Conservation (phyloP, 2,888 invertebrate species). For the Spisula solida region DNA sequence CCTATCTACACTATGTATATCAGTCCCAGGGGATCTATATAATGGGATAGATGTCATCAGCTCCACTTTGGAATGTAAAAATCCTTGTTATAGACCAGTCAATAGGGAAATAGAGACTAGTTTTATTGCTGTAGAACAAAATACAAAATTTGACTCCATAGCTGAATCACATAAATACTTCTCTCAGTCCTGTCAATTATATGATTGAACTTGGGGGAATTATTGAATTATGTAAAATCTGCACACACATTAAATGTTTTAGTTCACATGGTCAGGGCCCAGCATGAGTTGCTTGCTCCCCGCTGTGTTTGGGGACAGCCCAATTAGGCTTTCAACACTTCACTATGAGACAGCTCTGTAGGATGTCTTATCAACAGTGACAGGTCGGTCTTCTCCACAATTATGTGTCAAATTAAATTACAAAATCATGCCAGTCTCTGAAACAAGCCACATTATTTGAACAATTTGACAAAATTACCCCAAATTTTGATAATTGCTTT, state of each 20-base stretch:
- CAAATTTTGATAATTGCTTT: constrained; percentile 51
- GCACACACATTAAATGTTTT: background rate
- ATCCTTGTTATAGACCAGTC: background rate
- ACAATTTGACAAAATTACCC: constrained; percentile 47
- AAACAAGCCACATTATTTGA: constrained; percentile 49
- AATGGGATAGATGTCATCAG: background rate
- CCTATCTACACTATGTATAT: background rate
- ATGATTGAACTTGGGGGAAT: background rate
- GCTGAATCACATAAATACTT: background rate
- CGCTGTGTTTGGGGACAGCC: background rate
- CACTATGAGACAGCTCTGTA: constrained; percentile 13
- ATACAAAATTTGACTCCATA: background rate
- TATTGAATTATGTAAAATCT: background rate
- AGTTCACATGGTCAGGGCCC: constrained; percentile 7
- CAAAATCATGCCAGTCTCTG: constrained; percentile 34
- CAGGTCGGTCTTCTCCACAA: constrained; percentile 39
- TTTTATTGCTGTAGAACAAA: background rate
- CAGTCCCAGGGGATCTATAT: background rate
- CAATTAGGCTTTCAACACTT: constrained; percentile 25
- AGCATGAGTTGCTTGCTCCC: background rate
- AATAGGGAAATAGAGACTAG: background rate
- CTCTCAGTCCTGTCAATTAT: background rate
- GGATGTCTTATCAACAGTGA: constrained; percentile 38
- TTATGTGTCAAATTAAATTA: constrained; percentile 59
- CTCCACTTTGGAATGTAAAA: background rate